Evolutionary conservation across 2,113 vertebrate species (phyloP), one percentile per base, ranked within the genome.

Genomic region (Pomatostomus ruficeps): DNA sequence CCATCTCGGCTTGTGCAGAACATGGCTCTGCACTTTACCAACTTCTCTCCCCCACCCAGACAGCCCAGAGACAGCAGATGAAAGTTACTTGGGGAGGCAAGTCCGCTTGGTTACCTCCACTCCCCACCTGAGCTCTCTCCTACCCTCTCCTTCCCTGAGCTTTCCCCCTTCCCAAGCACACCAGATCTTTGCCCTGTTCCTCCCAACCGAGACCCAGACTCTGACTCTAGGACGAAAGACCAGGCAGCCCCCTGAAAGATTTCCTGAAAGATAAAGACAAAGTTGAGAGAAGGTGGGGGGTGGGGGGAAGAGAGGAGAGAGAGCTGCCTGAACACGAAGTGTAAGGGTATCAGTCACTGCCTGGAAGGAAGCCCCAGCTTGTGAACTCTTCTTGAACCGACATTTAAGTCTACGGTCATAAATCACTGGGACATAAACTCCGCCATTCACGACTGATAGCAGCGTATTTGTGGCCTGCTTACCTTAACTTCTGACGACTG

Each of bases 351-450:
- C 99, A 98, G 98, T 98, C 98, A 98, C 97, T 98, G 97, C 98
- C 97, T 98, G 98, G 98, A 97, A 98, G 98, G 98, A 99, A 98
- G 98, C 98, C 98, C 98, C 98, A 98, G 98, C 98, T 98, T 98
- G 98, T 99, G 99, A 99, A 99, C 99, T 99, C 99, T 99, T 99
- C 99, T 99, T 99, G 99, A 99, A 99, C 99, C 98, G 99, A 99
- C 99, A 99, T 99, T 99, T 98, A 98, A 99, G 99, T 99, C 99
- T 98, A 98, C 98, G 98, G 99, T 99, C 99, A 99, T 99, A 99
- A 99, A 99, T 99, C 99, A 99, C 99, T 98, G 97, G 98, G 98
- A 99, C 99, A 98, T 98, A 99, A 99, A 99, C 99, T 98, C 98
- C 98, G 95, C 98, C 98, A 99, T 99, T 99, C 99, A 99, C 98